These are phyloP conservation scores for Heliconius cydno DNA, from an alignment of 2,888 invertebrate genomes.

Conservation along the genomic window DNA sequence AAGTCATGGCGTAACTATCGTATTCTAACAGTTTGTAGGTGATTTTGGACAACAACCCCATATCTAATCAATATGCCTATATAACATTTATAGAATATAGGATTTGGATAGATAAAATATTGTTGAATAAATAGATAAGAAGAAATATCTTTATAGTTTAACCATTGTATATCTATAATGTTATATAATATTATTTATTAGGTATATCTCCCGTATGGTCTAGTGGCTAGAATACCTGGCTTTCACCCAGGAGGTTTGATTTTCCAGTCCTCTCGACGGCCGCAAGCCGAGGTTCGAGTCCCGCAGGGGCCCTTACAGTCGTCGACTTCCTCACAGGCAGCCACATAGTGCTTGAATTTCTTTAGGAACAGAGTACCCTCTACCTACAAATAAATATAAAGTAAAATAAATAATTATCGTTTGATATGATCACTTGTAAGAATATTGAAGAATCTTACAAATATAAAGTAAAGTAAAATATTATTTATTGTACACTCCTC, in stretches of 20 bases:
- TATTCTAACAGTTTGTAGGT: not conserved
- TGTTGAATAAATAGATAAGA: not conserved
- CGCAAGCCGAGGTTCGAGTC: too few relatives aligned
- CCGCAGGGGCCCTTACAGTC: too few relatives aligned
- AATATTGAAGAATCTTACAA: not conserved
- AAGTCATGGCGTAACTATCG: not conserved
- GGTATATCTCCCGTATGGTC: conserved; percentile 81
- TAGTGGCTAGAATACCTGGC: conserved; percentile 89
- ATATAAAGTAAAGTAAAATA: too few relatives aligned
- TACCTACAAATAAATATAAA: too few relatives aligned
- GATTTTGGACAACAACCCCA: not conserved
- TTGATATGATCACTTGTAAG: not conserved
- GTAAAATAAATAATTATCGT: not conserved
- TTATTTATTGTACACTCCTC: too few relatives aligned
- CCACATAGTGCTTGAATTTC: too few relatives aligned
- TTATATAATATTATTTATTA: too few relatives aligned
- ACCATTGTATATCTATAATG: not conserved
- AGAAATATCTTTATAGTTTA: not conserved
- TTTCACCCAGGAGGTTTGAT: conserved; percentile 86
- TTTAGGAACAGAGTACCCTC: too few relatives aligned
- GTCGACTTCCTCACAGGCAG: too few relatives aligned
- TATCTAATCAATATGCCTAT: not conserved
- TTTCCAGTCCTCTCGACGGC: too few relatives aligned
- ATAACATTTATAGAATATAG: not conserved
- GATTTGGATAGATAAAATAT: not conserved